These are phyloP conservation scores for Tribolium castaneum DNA, from an alignment of 1,140 invertebrate genomes.

Conservation along the genomic window DNA sequence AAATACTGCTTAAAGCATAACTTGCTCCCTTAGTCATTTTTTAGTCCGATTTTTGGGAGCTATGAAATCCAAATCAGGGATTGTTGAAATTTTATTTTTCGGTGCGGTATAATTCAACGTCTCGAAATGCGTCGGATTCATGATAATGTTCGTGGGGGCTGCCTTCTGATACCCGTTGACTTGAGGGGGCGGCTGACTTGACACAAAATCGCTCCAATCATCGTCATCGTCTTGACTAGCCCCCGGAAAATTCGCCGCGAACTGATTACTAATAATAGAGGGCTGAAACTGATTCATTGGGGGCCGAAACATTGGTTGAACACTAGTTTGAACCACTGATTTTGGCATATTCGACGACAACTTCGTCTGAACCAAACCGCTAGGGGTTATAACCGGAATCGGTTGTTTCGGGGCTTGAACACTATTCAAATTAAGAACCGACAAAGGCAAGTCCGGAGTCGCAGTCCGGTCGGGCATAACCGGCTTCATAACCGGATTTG, in stretches of 20 bases:
- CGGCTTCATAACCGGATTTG: background rate
- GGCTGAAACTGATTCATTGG: slow-evolving; percentile 50
- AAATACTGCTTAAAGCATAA: slow-evolving; percentile 55
- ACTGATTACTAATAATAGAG: slow-evolving; percentile 61
- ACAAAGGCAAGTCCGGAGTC: slow-evolving; percentile 59
- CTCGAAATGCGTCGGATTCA: slow-evolving; percentile 53
- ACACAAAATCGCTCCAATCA: slow-evolving; percentile 75
- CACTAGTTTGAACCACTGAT: slow-evolving; percentile 21
- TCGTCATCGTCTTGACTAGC: slow-evolving; percentile 61
- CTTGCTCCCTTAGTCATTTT: slow-evolving; percentile 61
- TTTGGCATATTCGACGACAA: slow-evolving; percentile 47
- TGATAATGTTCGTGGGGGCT: slow-evolving; percentile 53
- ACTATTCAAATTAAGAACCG: slow-evolving; percentile 58
- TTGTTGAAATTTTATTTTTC: slow-evolving; percentile 57
- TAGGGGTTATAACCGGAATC: slow-evolving; percentile 60
- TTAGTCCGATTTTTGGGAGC: slow-evolving; percentile 60
- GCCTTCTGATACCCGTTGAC: slow-evolving; percentile 23
- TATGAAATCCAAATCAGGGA: slow-evolving; percentile 66
- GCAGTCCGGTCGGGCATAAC: slow-evolving; percentile 48
- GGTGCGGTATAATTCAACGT: slow-evolving; percentile 35
- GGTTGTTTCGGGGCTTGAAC: slow-evolving; percentile 59
- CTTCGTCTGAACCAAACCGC: slow-evolving; percentile 58
- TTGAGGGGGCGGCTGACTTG: slow-evolving; percentile 62
- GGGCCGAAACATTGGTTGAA: slow-evolving; percentile 49
- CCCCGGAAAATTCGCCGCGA: background rate